These are phyloP conservation scores for Ctenochaetus hawaiiensis DNA, from an alignment of 2,797 vertebrate genomes.

Conservation along the genomic window DNA sequence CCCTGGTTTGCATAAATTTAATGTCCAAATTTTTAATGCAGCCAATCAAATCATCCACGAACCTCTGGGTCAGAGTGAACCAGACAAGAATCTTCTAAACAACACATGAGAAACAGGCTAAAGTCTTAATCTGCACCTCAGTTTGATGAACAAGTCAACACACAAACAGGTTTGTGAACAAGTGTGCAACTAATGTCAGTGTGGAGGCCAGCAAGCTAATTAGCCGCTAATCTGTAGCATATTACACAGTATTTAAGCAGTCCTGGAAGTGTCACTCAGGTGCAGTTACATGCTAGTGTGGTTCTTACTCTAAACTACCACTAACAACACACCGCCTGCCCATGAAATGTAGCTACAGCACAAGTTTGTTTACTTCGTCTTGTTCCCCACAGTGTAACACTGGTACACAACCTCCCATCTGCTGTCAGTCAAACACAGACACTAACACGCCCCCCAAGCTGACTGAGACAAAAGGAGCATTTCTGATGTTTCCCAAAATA, in stretches of 20 bases:
- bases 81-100: neutral
- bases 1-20: neutral
- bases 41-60: neutral
- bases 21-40: neutral
- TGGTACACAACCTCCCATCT: neutral
- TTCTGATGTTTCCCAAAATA: neutral
- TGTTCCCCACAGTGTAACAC: neutral
- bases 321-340: neutral
- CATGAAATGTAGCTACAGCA: neutral
- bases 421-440: conserved; percentile 34
- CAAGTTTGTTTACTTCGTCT: conserved; percentile 7
- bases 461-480: neutral
- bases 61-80: neutral
- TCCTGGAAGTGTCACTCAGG: neutral
- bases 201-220: neutral
- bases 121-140: neutral
- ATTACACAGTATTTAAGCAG: neutral
- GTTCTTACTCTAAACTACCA: neutral
- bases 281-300: neutral
- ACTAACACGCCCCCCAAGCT: neutral
- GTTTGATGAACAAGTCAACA: neutral
- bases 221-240: neutral
- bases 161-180: neutral
- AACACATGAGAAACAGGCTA: neutral
- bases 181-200: neutral